These are phyloP conservation scores for Prolemur simus DNA, from an alignment of 2,113 vertebrate genomes.

Conservation along the genomic window DNA sequence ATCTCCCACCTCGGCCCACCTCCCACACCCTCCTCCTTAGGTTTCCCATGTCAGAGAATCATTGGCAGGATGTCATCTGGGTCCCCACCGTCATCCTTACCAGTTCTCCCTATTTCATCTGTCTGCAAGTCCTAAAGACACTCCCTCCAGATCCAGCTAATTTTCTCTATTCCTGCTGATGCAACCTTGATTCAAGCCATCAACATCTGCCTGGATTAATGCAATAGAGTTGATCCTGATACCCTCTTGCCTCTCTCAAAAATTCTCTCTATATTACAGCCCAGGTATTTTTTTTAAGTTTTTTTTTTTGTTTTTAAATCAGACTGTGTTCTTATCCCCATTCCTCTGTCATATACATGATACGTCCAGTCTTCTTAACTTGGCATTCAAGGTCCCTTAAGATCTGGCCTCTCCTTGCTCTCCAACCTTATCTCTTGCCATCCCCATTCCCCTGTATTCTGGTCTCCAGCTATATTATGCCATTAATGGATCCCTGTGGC, in stretches of 20 bases:
- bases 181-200: conserved; percentile 5
- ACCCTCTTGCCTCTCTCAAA: background rate
- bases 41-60: background rate
- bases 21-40: background rate
- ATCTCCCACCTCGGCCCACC: background rate
- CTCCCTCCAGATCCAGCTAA: background rate
- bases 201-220: conserved; percentile 1
- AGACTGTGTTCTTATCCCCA: background rate
- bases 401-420: background rate
- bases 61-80: background rate
- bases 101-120: background rate
- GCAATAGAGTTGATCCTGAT: background rate
- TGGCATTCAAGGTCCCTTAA: background rate
- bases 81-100: background rate
- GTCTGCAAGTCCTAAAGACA: conserved; percentile 6
- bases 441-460: background rate
- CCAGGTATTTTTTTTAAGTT: background rate
- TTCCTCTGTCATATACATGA: background rate
- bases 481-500: background rate
- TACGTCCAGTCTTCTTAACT: background rate
- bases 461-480: background rate
- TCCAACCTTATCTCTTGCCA: background rate
- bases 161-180: background rate
- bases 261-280: background rate
- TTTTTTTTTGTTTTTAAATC: background rate